phyloP scores from a whole-genome alignment of 2,113 vertebrate species.

The Passer domesticus region DNA sequence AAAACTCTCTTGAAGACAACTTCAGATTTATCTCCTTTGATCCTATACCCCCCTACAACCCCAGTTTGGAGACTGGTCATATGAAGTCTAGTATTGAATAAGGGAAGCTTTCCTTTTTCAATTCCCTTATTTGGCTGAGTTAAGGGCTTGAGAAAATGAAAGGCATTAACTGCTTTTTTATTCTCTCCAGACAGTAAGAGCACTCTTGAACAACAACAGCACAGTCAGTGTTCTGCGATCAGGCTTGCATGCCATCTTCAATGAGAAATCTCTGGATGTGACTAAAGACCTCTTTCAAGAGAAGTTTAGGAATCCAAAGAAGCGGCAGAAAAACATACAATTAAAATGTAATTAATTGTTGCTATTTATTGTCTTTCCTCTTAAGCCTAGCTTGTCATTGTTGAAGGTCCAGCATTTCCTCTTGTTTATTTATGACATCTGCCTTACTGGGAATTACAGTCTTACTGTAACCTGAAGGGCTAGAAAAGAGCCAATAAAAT shows the following conservation, averaged over 20 bases:
- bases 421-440: background rate
- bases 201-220: conserved; percentile 55
- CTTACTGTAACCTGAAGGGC: background rate
- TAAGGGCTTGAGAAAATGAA: background rate
- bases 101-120: background rate
- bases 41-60: accelerated
- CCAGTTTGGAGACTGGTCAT: background rate
- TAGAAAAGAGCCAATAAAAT: conserved; percentile 19
- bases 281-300: conserved; percentile 13
- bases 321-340: conserved; percentile 27
- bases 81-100: background rate
- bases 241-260: conserved; percentile 49
- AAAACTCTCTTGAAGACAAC: background rate
- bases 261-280: conserved; percentile 25
- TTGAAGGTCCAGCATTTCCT: background rate
- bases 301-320: background rate
- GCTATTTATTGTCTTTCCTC: background rate
- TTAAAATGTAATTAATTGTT: conserved; percentile 68
- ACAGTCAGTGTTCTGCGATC: conserved; percentile 47
- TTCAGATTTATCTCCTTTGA: conserved; percentile 6
- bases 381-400: background rate
- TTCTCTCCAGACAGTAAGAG: conserved; percentile 59
- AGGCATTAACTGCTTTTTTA: background rate
- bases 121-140: background rate
- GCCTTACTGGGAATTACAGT: background rate